Base-by-base conservation (phyloP, 2,888 invertebrate genomes). In the Selenia dentaria region DNA sequence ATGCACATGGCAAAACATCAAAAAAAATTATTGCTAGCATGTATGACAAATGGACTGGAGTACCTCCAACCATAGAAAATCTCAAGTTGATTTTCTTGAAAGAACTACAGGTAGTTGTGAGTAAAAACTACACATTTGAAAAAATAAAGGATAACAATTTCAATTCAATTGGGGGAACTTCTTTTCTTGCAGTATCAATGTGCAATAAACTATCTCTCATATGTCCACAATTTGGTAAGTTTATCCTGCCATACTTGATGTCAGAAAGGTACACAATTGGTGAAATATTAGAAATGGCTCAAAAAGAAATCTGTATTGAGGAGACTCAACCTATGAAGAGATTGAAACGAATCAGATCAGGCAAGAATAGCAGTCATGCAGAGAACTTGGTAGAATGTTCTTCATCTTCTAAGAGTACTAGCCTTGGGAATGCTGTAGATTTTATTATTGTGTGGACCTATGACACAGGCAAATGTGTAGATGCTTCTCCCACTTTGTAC, bases 381-480 rank as follows among this genome's bases (percentile, higher is more conserved):
- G 18, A 13, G 4, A 47, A 26, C 22, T 9, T 25, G 2, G 9
- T 27, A 24, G 48, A 50, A 13, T 29, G 32, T 29, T 6, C 10
- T 16, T 32, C 42, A 16, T 8, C 16, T 2, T n/a, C 6, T 16
- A 52, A 45, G 29, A 47, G 35, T 20, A 27, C 27, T 6, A 29
- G 1, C 10, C 5, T 3, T 5, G 5, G 20, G 1, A 64, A 54
- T 14, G 51, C 61, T 34, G 40, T 78, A 1, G 74, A 81, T 16
- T 83, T 84, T 53, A 55, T 64, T 24, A 91, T 93, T 78, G 70
- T 75, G 78, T 92, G 93, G 94, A 88, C 82, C 53, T 92, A 89
- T 71, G 82, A 95, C 76, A 92, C 95, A 36, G 89, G 92, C 26
- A 97, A 96, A 80, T 97, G 97, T 85, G 93, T 97, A 6, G 97